Base-by-base conservation (phyloP, 2,888 invertebrate genomes). In the Beris chalybata region DNA sequence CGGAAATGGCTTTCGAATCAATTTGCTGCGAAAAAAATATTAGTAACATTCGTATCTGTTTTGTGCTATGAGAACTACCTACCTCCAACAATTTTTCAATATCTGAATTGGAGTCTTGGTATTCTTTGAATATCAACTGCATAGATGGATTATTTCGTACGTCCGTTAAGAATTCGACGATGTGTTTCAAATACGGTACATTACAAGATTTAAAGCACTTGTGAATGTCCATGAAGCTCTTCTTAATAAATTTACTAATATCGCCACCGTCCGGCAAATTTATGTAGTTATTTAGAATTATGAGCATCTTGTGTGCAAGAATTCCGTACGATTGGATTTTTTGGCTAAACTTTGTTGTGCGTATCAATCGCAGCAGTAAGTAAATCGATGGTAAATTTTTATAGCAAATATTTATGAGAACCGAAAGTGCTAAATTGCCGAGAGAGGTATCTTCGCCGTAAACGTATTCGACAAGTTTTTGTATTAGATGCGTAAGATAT, bases 391-490 rank as follows among this genome's bases (percentile, higher is more conserved):
- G 87, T 67, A 89, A 79, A 77, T 92, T 92, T 71, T 89, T 89
- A 74, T 91, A 90, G 76, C 91, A 92, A 4, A 92, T 79, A 81
- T 92, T 92, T 0, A 91, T 89, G 0, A 92, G 78, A 12, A 92
- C 87, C 0, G 90, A 89, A 0, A 92, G 80, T 0, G 87, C 84
- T 54, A 86, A 75, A 43, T 80, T 74, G 31, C 83, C 77, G 4
- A 83, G 76, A 30, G 4, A 12, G 38, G 84, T 81, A 65, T 82
- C 81, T 29, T 84, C 84, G 3, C 83, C 83, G 11, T 84, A 83
- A 56, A 90, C 85, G 85, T 89, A 88, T 32, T 86, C 85, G 0
- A 89, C 87, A 0, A 92, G 78, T 22, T 85, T 86, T 65, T 86
- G 84, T 78, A 92, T 85, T 9, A 92, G 79, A 69, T 85, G 83